These are phyloP conservation scores for Torymus aiolomorphi DNA, from an alignment of 2,888 invertebrate genomes.

Conservation along the genomic window DNA sequence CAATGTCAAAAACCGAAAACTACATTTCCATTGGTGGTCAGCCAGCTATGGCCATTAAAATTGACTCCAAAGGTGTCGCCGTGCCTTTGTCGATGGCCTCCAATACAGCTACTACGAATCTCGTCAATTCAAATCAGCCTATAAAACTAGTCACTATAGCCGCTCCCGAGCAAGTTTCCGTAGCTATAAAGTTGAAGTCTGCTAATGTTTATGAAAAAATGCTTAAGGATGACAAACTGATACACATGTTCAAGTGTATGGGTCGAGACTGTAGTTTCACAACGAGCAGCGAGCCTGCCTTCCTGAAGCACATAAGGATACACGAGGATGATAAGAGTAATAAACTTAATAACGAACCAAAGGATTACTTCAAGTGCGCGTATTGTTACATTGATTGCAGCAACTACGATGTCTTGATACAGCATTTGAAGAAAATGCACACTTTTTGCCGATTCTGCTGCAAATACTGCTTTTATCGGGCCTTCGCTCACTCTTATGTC, in stretches of 20 bases:
- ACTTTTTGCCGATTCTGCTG: slow-evolving; percentile 81
- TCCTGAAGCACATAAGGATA: slow-evolving; percentile 74
- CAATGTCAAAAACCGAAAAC: slow-evolving; percentile 40
- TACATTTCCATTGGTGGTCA: slow-evolving; percentile 50
- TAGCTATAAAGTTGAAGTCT: slow-evolving; percentile 66
- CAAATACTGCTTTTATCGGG: slow-evolving; percentile 83
- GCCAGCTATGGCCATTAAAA: slow-evolving; percentile 53
- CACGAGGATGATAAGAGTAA: slow-evolving; percentile 64
- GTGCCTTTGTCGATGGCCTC: slow-evolving; percentile 38
- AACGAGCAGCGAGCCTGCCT: slow-evolving; percentile 70
- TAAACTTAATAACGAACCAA: slow-evolving; percentile 70
- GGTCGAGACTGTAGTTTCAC: slow-evolving; percentile 76
- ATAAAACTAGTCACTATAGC: slow-evolving; percentile 62
- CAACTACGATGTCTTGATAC: slow-evolving; percentile 76
- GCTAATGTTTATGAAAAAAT: slow-evolving; percentile 69
- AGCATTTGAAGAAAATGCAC: slow-evolving; percentile 81
- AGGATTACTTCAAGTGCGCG: slow-evolving; percentile 78
- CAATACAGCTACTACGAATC: slow-evolving; percentile 14
- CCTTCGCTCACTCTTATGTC: slow-evolving; percentile 79
- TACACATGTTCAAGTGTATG: slow-evolving; percentile 79
- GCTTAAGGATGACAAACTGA: slow-evolving; percentile 71
- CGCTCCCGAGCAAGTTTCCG: slow-evolving; percentile 37
- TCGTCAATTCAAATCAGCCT: slow-evolving; percentile 47
- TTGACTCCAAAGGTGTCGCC: slow-evolving; percentile 57
- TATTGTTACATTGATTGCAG: slow-evolving; percentile 78